Evolutionary conservation across 1,140 invertebrate species (phyloP).

Genomic region (Ridgeia piscesae): DNA sequence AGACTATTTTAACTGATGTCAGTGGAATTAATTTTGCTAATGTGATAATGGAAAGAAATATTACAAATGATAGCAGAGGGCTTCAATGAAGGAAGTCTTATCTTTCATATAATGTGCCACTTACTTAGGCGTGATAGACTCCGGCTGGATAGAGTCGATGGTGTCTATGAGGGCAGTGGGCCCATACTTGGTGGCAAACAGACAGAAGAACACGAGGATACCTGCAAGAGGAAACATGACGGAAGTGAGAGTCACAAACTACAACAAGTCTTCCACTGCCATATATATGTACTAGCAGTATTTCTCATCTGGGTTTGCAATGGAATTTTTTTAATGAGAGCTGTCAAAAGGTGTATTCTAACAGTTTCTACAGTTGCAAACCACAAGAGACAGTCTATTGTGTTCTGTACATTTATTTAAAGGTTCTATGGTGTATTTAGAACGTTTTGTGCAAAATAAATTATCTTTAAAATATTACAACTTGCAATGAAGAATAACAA

Average conservation of each 20-base stretch:
- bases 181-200: conserved; percentile 80
- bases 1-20: neutral
- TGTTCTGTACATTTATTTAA: too few relatives aligned
- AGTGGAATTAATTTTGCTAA: neutral
- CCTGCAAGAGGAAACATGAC: conserved; percentile 39
- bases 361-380: too few relatives aligned
- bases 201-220: conserved; percentile 85
- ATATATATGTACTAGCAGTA: too few relatives aligned
- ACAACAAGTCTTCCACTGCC: too few relatives aligned
- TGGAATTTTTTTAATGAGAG: too few relatives aligned
- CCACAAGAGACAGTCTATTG: too few relatives aligned
- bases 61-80: neutral
- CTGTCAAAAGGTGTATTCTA: too few relatives aligned
- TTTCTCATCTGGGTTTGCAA: too few relatives aligned
- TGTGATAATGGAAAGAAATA: neutral
- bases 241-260: neutral
- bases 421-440: too few relatives aligned
- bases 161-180: conserved; percentile 71
- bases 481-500: too few relatives aligned
- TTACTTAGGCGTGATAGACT: conserved; percentile 79
- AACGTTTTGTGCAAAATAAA: too few relatives aligned
- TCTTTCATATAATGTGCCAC: neutral
- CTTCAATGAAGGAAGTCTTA: neutral
- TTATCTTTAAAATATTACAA: too few relatives aligned
- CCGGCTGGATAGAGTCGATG: conserved; percentile 83